phyloP scores from a whole-genome alignment of 1,140 invertebrate genomes.

The Hycleus phaleratus region DNA sequence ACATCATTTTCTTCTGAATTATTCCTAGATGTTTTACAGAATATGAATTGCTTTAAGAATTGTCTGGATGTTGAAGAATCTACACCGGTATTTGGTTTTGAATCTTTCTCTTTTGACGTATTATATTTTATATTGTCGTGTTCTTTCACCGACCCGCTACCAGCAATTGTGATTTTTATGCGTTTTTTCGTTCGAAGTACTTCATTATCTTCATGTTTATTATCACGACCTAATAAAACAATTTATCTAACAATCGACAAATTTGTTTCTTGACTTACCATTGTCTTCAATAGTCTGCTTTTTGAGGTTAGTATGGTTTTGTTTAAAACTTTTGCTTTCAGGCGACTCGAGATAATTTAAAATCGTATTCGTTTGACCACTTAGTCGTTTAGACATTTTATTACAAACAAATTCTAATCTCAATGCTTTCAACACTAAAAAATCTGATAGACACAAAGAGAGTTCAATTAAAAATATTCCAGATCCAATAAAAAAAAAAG shows the following conservation, averaged over 20 bases:
- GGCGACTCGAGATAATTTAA: conserved; percentile 38
- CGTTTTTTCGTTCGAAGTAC: conserved; percentile 20
- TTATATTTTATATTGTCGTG: background rate
- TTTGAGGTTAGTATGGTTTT: background rate
- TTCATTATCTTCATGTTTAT: conserved; percentile 18
- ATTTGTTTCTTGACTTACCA: background rate
- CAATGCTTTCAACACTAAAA: background rate
- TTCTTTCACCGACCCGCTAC: conserved; percentile 5
- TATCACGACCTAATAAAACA: background rate
- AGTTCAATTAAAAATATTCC: too few relatives aligned
- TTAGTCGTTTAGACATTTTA: conserved; percentile 21
- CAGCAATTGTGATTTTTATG: conserved; percentile 18
- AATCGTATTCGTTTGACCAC: conserved; percentile 31
- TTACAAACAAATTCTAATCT: background rate
- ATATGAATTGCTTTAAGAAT: conserved; percentile 1
- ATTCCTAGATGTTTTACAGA: conserved; percentile 1
- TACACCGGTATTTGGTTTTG: background rate
- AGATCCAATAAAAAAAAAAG: too few relatives aligned
- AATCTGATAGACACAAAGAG: too few relatives aligned
- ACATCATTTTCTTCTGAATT: background rate
- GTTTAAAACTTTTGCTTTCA: conserved; percentile 18
- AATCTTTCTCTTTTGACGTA: background rate
- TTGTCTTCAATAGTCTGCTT: conserved; percentile 2
- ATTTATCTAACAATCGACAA: background rate
- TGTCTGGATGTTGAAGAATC: background rate